Evolutionary conservation across 2,797 vertebrate species (phyloP), one percentile per base, ranked within the genome.

Genomic region (Babyrousa celebensis): DNA sequence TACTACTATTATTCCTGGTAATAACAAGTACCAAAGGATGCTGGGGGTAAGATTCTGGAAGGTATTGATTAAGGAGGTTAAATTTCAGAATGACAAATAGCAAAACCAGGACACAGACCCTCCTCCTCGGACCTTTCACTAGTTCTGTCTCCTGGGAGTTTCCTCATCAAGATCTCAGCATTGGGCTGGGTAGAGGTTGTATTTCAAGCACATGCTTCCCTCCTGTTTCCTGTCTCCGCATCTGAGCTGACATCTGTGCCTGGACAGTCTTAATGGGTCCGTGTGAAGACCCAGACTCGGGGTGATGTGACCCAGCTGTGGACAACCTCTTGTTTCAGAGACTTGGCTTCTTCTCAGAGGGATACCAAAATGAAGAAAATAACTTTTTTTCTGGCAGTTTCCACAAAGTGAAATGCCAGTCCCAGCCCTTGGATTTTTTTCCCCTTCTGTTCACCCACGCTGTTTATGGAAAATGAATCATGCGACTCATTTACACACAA

Each of bases 381-480:
- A 90, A 16, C 85, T 94, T 97, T 96, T 96, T 83, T 65, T 91
- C 96, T 97, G 96, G 96, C 95, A 91, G 95, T 94, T 97, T 97
- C 63, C 93, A 82, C 87, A 91, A 82, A 97, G 93, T 84, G 87
- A 97, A 97, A 97, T 82, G 95, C 79, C 94, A 96, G 95, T 80
- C 92, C n/a, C 17, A 75, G 94, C 58, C 74, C 95, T 93, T 71
- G 67, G 93, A 94, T 71, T 93, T 78, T 68, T 93, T 94, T 5
- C 77, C 92, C 84, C 89, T 94, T 96, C 92, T 97, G 91, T 85
- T 93, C 94, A 95, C 88, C 94, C 93, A 85, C 21, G 85, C 93
- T 95, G 95, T 97, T 98, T 97, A 97, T 97, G 97, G 97, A 96
- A 97, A 98, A 96, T 96, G 95, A 98, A 94, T 96, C 85, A 95